phyloP scores from a whole-genome alignment of 2,797 vertebrate species.

The Poecile montanus region DNA sequence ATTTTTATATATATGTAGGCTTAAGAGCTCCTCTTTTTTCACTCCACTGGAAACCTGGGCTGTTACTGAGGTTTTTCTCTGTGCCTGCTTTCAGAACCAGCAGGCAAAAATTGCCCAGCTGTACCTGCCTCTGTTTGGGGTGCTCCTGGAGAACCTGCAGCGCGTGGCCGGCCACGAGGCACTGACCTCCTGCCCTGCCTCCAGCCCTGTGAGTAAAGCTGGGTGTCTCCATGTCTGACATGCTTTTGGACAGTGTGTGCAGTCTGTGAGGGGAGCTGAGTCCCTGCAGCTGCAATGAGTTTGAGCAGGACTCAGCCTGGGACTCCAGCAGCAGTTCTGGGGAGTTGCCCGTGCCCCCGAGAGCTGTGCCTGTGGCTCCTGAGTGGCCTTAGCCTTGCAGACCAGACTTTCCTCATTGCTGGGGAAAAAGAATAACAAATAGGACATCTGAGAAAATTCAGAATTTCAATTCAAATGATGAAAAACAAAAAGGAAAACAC shows the following conservation, averaged over 20 bases:
- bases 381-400: not conserved
- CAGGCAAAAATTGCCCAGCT: slow-evolving; percentile 93
- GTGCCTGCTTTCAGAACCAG: slow-evolving; percentile 84
- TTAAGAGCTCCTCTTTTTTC: not conserved
- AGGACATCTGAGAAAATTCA: not conserved
- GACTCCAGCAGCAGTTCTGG: not conserved
- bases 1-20: not conserved
- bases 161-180: slow-evolving; percentile 80
- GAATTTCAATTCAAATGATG: not conserved
- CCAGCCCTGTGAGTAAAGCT: slow-evolving; percentile 76
- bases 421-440: not conserved
- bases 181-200: slow-evolving; percentile 59
- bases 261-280: not conserved
- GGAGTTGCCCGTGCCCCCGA: not conserved
- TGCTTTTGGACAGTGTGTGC: fast-evolving
- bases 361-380: not conserved
- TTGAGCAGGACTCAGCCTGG: not conserved
- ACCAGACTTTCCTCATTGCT: not conserved
- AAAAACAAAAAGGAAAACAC: not conserved
- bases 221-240: fast-evolving
- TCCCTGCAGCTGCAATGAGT: not conserved
- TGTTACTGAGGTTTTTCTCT: not conserved
- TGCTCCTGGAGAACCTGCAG: slow-evolving; percentile 92
- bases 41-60: not conserved
- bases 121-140: slow-evolving; percentile 90